phyloP scores from a whole-genome alignment of 2,113 vertebrate species.

The Carollia perspicillata region DNA sequence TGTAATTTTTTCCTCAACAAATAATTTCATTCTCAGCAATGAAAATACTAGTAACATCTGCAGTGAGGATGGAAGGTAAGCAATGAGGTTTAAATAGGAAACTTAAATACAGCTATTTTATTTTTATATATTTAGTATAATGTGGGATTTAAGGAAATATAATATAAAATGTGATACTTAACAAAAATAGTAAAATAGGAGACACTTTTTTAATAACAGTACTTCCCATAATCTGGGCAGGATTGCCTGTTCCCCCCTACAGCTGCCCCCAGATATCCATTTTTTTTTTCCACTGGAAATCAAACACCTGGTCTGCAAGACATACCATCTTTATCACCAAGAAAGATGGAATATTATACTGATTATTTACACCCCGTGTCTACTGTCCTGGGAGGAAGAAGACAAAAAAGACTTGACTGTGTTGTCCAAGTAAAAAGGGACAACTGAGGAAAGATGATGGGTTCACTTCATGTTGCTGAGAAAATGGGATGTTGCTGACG shows the following conservation, averaged over 20 bases:
- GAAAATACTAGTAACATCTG: neutral
- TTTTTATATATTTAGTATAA: neutral
- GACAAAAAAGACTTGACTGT: neutral
- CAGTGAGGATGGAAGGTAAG: neutral
- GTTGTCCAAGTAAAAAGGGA: neutral
- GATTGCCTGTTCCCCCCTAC: too few relatives aligned
- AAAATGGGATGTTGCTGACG: neutral
- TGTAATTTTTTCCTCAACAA: neutral
- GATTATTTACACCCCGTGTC: neutral
- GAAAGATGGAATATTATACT: neutral
- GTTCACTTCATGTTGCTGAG: neutral
- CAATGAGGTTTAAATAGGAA: neutral
- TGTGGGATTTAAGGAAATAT: neutral
- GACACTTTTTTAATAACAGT: neutral
- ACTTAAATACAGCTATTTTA: neutral
- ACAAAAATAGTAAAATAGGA: neutral
- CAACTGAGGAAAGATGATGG: neutral
- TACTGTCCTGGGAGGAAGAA: neutral
- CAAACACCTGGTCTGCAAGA: neutral
- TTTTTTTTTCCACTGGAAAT: neutral
- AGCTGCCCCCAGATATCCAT: neutral
- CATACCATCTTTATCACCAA: neutral
- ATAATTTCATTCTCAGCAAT: constrained; percentile 5
- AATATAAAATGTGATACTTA: neutral
- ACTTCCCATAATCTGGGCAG: neutral